A percentile compares a stretch with the other conserved stretches of the same genome.
Evolutionary conservation across 2,797 vertebrate genomes (phyloP).

Genomic region (Paramormyrops hopkinsi): DNA sequence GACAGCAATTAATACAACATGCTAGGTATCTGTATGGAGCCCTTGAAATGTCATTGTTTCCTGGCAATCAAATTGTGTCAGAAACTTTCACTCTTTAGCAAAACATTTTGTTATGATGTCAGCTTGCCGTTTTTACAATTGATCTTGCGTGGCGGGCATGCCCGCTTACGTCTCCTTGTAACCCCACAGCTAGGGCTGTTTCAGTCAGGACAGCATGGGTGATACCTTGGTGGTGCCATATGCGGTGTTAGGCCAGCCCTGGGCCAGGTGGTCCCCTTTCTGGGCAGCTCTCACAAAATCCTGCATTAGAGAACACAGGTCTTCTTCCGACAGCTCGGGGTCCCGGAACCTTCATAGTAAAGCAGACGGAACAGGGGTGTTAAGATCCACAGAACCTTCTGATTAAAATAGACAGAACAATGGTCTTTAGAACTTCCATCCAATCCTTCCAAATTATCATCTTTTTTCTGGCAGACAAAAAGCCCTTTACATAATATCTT

Average conservation of each 20-base stretch:
- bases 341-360: conserved; percentile 33
- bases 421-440: neutral
- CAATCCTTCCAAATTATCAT: neutral
- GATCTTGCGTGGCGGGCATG: neutral
- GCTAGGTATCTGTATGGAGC: neutral
- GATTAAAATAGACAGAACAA: neutral
- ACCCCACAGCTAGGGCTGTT: neutral
- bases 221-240: conserved; percentile 38
- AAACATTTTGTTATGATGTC: neutral
- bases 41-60: neutral
- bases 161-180: neutral
- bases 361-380: neutral
- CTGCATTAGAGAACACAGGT: conserved; percentile 40
- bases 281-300: conserved; percentile 44
- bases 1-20: neutral
- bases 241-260: conserved; percentile 44
- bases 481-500: neutral
- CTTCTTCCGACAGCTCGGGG: conserved; percentile 38
- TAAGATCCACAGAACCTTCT: neutral
- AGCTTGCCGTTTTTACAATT: neutral
- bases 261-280: conserved; percentile 32
- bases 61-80: neutral
- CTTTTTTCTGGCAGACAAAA: neutral
- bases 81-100: neutral
- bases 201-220: neutral